A percentile compares a stretch with the other conserved stretches of the same genome.
These are phyloP conservation scores for Allophyes oxyacanthae DNA, from an alignment of 2,888 invertebrate species.

Conservation along the genomic window DNA sequence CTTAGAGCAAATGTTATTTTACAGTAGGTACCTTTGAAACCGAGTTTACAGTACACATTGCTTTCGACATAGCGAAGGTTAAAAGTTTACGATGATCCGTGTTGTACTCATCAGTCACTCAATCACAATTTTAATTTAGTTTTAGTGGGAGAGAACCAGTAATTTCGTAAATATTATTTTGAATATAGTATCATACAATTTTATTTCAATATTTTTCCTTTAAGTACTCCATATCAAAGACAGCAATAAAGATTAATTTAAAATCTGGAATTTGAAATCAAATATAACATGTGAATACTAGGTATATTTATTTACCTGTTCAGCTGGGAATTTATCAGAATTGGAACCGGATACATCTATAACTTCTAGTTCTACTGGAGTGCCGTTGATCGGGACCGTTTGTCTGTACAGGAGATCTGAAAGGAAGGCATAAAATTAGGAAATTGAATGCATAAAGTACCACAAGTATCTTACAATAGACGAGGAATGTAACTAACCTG, in stretches of 20 bases:
- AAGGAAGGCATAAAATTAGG: constrained; percentile 66
- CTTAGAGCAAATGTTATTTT: constrained; percentile 51
- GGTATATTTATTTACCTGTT: constrained; percentile 84
- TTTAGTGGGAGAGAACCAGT: constrained; percentile 16
- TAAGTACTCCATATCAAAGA: constrained; percentile 10
- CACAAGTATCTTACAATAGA: constrained; percentile 6
- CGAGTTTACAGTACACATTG: constrained; percentile 21
- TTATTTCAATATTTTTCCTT: constrained; percentile 5
- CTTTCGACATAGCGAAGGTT: constrained; percentile 61
- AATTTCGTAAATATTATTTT: constrained; percentile 15
- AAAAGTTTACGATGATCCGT: constrained; percentile 48
- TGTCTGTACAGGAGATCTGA: constrained; percentile 94
- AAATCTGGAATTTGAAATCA: constrained; percentile 2
- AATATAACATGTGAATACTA: constrained; percentile 14
- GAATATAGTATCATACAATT: background rate
- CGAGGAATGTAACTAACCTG: constrained; percentile 86
- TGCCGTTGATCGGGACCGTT: constrained; percentile 92
- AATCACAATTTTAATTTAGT: constrained; percentile 26
- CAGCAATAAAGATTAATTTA: constrained; percentile 19
- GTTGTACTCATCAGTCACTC: constrained; percentile 21
- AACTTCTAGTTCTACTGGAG: constrained; percentile 93
- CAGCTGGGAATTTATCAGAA: constrained; percentile 90
- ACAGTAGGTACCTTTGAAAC: constrained; percentile 52
- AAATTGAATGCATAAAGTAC: constrained; percentile 22
- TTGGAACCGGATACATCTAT: constrained; percentile 94